A percentile compares a stretch with the other conserved stretches of the same genome.
Evolutionary conservation across 2,888 invertebrate genomes (phyloP).

Genomic region (Morpho deidamia): DNA sequence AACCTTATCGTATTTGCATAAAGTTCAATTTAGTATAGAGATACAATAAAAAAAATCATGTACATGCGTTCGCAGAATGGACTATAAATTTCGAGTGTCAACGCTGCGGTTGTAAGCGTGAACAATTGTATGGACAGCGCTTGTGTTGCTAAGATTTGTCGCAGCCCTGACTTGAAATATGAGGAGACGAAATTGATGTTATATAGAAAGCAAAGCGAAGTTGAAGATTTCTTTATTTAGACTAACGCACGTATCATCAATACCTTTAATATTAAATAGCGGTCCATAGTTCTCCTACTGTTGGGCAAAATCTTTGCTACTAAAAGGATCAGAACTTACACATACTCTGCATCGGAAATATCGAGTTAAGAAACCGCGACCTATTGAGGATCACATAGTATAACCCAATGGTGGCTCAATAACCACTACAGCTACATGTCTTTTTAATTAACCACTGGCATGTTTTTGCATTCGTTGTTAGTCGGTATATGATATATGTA

Average conservation of each 20-base stretch:
- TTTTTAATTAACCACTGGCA: no score
- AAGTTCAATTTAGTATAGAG: neutral
- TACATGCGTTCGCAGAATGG: slow-evolving; percentile 16
- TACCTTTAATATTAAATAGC: neutral
- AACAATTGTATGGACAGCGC: slow-evolving; percentile 8
- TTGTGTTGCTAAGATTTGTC: slow-evolving; percentile 25
- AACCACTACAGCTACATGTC: no score
- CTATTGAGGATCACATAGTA: no score
- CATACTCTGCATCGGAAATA: no score
- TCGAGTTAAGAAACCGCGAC: no score
- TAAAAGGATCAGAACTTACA: no score
- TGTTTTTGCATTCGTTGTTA: no score
- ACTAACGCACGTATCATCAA: neutral
- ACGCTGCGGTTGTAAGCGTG: slow-evolving; percentile 17
- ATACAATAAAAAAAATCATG: slow-evolving; percentile 1
- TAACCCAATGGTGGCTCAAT: no score
- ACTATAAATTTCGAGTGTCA: slow-evolving; percentile 25
- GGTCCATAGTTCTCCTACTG: neutral
- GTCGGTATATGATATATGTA: no score
- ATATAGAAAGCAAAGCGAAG: neutral
- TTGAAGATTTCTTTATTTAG: neutral
- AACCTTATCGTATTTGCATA: slow-evolving; percentile 3
- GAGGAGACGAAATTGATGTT: slow-evolving; percentile 25
- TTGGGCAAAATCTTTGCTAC: neutral
- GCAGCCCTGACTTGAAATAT: slow-evolving; percentile 23